These are phyloP conservation scores for Blennius ocellaris DNA, from an alignment of 2,113 vertebrate genomes.

Conservation along the genomic window DNA sequence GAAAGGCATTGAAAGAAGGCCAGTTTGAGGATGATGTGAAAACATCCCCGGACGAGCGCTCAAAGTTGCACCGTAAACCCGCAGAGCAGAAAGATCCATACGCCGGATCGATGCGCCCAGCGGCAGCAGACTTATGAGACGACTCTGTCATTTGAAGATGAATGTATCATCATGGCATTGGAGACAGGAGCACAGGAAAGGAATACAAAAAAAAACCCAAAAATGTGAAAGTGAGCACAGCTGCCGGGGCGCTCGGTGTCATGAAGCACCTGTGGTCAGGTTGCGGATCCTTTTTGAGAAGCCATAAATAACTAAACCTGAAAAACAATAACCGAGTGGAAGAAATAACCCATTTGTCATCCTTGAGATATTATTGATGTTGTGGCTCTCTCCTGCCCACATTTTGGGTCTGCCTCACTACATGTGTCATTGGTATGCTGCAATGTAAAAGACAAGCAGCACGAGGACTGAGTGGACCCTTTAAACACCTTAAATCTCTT, in stretches of 20 bases:
- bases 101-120: slow-evolving; percentile 47
- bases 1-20: background rate
- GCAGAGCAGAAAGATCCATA: slow-evolving; percentile 45
- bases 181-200: slow-evolving; percentile 5
- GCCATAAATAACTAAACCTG: slow-evolving; percentile 59
- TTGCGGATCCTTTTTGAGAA: slow-evolving; percentile 7
- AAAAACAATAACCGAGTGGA: slow-evolving; percentile 56
- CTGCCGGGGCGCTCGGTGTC: slow-evolving; percentile 9
- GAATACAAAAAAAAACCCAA: background rate
- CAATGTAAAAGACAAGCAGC: slow-evolving; percentile 7
- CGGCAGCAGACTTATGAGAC: slow-evolving; percentile 47
- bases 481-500: background rate
- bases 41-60: background rate
- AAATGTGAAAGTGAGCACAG: slow-evolving; percentile 19
- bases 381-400: slow-evolving; percentile 1
- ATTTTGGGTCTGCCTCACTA: slow-evolving; percentile 7
- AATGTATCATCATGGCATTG: slow-evolving; percentile 33
- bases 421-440: background rate
- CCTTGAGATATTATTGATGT: slow-evolving; percentile 41
- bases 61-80: slow-evolving; percentile 31
- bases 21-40: slow-evolving; percentile 12
- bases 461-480: background rate
- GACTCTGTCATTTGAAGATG: slow-evolving; percentile 48
- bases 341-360: slow-evolving; percentile 53
- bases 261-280: slow-evolving; percentile 39